Conservation (phyloP, 2,797 vertebrate species). For the Sitta carolinensis region DNA sequence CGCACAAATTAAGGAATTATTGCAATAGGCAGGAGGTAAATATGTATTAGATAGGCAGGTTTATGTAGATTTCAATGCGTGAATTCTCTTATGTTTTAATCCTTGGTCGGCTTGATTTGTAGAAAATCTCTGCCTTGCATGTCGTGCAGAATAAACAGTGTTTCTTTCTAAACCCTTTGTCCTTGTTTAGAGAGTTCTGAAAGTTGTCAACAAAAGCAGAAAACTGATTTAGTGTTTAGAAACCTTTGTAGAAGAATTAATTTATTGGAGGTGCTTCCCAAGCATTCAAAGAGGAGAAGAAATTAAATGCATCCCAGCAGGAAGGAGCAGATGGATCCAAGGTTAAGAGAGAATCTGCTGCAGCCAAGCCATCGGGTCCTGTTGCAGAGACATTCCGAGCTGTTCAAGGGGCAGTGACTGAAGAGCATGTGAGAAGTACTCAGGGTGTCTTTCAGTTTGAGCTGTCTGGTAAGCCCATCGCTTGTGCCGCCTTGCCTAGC, state of each 20-base stretch:
- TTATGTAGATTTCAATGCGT: neutral
- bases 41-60: neutral
- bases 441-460: neutral
- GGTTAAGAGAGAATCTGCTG: neutral
- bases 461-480: too few relatives aligned
- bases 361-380: neutral
- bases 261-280: constrained; percentile 71
- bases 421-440: neutral
- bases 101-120: neutral
- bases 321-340: constrained; percentile 43
- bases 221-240: neutral
- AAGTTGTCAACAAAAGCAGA: neutral
- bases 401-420: neutral
- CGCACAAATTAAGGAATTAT: neutral
- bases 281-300: neutral
- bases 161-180: neutral
- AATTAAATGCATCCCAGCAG: neutral
- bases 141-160: neutral
- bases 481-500: too few relatives aligned
- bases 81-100: neutral
- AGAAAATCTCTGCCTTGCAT: neutral
- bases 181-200: neutral
- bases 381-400: neutral
- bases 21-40: neutral
- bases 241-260: neutral